A percentile compares a stretch with the other conserved stretches of the same genome.
Conservation (phyloP, 2,888 invertebrate genomes). For the Saturnia japonica region DNA sequence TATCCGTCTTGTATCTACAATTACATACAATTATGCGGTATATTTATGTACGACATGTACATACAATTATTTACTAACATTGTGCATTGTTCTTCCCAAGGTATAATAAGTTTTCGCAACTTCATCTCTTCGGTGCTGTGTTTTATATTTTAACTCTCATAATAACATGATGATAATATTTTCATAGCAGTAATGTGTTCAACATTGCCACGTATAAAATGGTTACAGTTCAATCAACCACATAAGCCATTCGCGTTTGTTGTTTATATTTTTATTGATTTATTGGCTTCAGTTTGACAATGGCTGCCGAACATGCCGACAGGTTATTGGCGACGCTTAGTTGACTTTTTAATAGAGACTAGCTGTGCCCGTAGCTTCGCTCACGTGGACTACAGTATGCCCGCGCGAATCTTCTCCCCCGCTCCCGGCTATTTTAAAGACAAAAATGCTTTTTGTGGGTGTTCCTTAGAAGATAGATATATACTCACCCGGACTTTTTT, state of each 20-base stretch:
- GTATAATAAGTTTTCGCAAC: neutral
- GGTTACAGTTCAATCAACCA: neutral
- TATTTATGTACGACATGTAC: neutral
- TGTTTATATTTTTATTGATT: neutral
- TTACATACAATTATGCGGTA: neutral
- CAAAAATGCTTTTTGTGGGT: too few species aligned
- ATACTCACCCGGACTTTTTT: too few species aligned
- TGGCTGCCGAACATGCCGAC: neutral
- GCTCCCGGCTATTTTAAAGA: too few species aligned
- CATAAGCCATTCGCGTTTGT: neutral
- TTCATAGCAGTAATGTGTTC: neutral
- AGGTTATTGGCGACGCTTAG: neutral
- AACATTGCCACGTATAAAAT: neutral
- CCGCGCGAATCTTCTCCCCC: too few species aligned
- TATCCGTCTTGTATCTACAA: slow-evolving; percentile 5
- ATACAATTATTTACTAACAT: neutral
- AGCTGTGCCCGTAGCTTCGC: too few species aligned
- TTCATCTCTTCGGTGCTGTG: neutral
- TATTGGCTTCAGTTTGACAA: neutral
- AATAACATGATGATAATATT: neutral
- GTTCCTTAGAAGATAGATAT: too few species aligned
- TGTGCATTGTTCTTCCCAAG: neutral
- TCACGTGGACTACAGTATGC: too few species aligned
- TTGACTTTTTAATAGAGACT: too few species aligned
- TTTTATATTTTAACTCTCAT: neutral